These are phyloP conservation scores for Diabrotica undecimpunctata DNA, from an alignment of 1,140 invertebrate species.

Conservation along the genomic window DNA sequence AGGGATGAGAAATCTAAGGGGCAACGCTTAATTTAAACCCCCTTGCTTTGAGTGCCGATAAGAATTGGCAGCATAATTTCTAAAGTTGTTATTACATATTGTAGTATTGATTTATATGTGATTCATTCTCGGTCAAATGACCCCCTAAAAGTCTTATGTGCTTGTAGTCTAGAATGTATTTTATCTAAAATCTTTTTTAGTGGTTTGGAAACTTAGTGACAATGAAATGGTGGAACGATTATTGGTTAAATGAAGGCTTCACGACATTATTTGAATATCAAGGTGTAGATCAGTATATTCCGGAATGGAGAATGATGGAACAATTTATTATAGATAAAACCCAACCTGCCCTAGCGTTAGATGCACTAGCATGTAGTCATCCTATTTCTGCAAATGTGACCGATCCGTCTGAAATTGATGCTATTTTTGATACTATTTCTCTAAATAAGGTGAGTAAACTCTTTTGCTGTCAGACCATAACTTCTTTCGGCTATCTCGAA, in stretches of 20 bases:
- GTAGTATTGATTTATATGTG: no score
- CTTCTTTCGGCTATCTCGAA: no score
- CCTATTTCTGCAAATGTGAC: slow-evolving; percentile 76
- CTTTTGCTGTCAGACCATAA: no score
- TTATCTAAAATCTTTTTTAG: slow-evolving; percentile 43
- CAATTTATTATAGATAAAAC: slow-evolving; percentile 71
- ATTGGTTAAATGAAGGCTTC: slow-evolving; percentile 89
- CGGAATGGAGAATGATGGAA: slow-evolving; percentile 73
- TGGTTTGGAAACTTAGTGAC: slow-evolving; percentile 91
- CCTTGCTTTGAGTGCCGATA: no score
- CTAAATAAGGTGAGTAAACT: slow-evolving; percentile 68
- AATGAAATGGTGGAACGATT: slow-evolving; percentile 81
- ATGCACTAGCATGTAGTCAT: slow-evolving; percentile 75
- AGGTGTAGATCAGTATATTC: slow-evolving; percentile 60
- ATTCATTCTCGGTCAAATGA: no score
- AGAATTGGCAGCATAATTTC: no score
- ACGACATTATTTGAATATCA: slow-evolving; percentile 78
- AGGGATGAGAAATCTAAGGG: no score
- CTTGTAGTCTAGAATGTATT: no score
- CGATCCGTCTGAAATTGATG: slow-evolving; percentile 79
- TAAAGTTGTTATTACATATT: no score
- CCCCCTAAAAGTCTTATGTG: no score
- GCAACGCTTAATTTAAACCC: no score
- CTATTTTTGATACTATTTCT: slow-evolving; percentile 84
- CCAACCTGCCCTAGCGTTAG: slow-evolving; percentile 68